Conservation (phyloP, 30 jellyfish, hydroid and myxozoan species). For the Haliclystus octoradiatus region DNA sequence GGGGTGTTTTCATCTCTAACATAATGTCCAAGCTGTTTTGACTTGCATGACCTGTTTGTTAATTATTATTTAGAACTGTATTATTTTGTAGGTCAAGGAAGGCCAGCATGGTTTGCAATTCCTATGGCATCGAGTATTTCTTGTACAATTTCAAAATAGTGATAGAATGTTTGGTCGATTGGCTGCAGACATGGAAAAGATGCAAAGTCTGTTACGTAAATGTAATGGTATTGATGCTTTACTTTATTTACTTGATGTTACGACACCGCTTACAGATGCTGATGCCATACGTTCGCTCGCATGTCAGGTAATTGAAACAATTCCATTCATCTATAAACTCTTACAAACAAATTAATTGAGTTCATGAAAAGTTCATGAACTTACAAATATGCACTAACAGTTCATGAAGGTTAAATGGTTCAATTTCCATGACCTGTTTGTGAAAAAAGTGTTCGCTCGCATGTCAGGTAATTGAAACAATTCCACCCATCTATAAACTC, state of each 20-base stretch:
- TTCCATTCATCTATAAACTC: no score
- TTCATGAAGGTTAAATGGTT: no score
- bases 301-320: conserved; percentile 42
- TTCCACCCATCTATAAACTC: no score
- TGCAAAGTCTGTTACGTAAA: conserved; percentile 64
- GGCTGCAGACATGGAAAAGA: conserved; percentile 30
- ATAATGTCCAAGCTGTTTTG: no score
- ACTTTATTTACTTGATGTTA: conserved; percentile 28
- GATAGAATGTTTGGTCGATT: conserved; percentile 2
- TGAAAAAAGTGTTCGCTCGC: conserved; percentile 66
- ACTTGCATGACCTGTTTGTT: no score
- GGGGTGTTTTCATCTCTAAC: no score
- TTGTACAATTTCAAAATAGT: conserved; percentile 6
- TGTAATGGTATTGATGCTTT: conserved; percentile 73
- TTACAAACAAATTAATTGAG: no score
- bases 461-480: conserved; percentile 42
- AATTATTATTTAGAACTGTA: no score
- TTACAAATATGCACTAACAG: no score
- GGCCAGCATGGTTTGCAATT: background rate
- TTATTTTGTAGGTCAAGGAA: no score
- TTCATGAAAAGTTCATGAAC: no score
- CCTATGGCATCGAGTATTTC: background rate
- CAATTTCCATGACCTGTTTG: no score
- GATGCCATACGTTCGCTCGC: conserved; percentile 63
- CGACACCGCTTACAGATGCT: conserved; percentile 68